Conservation (phyloP, 2,113 vertebrate species). For the Coreoperca whiteheadi region DNA sequence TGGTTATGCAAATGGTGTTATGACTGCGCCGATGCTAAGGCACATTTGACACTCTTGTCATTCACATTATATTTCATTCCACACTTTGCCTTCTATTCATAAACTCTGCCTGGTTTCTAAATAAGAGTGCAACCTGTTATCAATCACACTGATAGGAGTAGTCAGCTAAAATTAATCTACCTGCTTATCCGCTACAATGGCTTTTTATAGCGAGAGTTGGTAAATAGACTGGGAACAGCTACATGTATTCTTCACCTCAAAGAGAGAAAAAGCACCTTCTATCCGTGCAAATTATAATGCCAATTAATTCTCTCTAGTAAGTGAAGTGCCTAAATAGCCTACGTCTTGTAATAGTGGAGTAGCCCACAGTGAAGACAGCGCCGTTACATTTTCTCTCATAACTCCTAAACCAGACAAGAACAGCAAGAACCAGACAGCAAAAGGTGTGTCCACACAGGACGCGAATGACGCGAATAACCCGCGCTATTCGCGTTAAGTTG, state of each 20-base stretch:
- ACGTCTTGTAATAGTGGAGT: neutral
- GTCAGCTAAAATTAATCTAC: constrained; percentile 2
- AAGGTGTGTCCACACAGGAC: too few relatives aligned
- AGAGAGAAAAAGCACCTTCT: neutral
- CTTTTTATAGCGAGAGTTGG: neutral
- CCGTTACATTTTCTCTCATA: neutral
- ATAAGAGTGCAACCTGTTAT: neutral
- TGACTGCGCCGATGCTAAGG: neutral
- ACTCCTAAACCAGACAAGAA: neutral
- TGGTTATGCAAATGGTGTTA: neutral
- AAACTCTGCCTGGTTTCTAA: neutral
- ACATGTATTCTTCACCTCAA: neutral
- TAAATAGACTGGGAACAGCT: neutral
- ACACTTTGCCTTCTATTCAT: neutral
- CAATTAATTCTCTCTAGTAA: neutral
- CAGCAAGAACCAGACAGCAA: too few relatives aligned
- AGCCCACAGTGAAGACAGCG: neutral
- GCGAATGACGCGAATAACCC: too few relatives aligned
- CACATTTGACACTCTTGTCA: neutral
- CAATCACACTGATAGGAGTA: neutral
- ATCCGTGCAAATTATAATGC: neutral
- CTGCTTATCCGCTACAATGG: neutral
- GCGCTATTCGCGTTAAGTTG: too few relatives aligned
- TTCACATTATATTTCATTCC: neutral
- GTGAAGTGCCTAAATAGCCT: neutral